Base-by-base conservation (phyloP, 2,888 invertebrate genomes). In the Cosmia trapezina region DNA sequence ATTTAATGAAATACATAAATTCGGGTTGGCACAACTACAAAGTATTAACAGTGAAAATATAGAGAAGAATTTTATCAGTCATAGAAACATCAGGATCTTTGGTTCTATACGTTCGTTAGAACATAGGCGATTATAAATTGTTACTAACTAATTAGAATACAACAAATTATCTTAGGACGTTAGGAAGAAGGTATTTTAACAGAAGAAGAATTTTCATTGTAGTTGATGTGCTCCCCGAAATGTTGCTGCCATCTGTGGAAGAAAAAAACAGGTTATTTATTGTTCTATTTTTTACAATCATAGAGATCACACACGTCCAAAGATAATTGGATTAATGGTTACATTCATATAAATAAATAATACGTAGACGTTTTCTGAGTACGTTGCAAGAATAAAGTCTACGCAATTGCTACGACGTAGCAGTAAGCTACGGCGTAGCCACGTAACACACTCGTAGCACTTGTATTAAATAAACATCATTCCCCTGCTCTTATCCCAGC, bases 1-100 rank as follows among this genome's bases (percentile, higher is more conserved):
- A 95, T 95, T 95, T 94, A 89, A 95, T 95, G 95, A 94, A 95
- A 95, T 90, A 94, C 93, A 92, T 94, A 95, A 95, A 95, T 95
- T 95, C 95, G 95, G 95, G 93, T 95, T 95, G 95, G 94, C 95
- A 95, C 95, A 94, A 94, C 95, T 94, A 95, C 92, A 92, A 92
- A 91, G 89, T 93, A 93, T 92, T 86, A 94, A 95, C 93, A 92
- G 90, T 93, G 90, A 89, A 94, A 91, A 93, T 93, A 93, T 91
- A 92, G 85, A 88, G 88, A 92, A 91, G 89, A 91, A 89, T 91
- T 90, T 83, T 87, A 83, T 94, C 92, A 93, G 92, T 94, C 93
- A 87, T 91, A 90, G 90, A 91, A 92, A 91, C 88, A 62, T 78
- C 65, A 88, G 86, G 84, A 76, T 81, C 75, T 76, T 82, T 86